Evolutionary conservation across 2,113 vertebrate genomes (phyloP).

Genomic region (Athene noctua): DNA sequence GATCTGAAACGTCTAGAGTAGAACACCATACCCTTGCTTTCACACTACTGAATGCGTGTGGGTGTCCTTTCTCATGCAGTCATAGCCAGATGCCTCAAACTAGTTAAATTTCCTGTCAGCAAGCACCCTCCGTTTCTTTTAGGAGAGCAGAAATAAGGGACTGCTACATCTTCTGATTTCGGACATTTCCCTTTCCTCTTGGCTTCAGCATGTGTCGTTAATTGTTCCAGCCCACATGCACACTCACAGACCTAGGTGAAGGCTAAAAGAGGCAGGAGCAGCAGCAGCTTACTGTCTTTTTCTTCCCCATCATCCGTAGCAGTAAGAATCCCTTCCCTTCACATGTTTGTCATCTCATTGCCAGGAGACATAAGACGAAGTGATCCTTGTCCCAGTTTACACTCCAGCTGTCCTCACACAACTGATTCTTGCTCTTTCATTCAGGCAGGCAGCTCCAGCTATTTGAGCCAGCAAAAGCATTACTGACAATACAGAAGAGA

Average conservation of each 20-base stretch:
- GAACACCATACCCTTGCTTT: neutral
- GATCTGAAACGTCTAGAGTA: neutral
- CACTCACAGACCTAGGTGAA: neutral
- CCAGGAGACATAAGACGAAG: neutral
- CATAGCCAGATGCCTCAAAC: neutral
- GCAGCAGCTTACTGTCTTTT: neutral
- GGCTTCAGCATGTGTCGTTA: rapidly evolving
- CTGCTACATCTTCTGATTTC: neutral
- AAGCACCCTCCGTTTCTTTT: neutral
- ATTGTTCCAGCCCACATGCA: neutral
- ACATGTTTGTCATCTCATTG: neutral
- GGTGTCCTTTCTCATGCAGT: neutral
- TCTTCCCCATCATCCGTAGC: neutral
- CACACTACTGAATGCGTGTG: rapidly evolving
- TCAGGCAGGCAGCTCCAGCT: neutral
- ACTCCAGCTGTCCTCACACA: neutral
- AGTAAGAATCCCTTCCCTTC: neutral
- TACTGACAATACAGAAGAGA: neutral
- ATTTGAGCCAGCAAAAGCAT: neutral
- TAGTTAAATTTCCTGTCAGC: neutral
- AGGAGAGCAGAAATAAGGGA: neutral
- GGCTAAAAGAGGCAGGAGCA: neutral
- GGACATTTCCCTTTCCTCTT: neutral
- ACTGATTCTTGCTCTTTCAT: neutral
- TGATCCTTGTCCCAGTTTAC: neutral